Conservation (phyloP, 2,797 vertebrate species). For the Peromyscus attwateri region DNA sequence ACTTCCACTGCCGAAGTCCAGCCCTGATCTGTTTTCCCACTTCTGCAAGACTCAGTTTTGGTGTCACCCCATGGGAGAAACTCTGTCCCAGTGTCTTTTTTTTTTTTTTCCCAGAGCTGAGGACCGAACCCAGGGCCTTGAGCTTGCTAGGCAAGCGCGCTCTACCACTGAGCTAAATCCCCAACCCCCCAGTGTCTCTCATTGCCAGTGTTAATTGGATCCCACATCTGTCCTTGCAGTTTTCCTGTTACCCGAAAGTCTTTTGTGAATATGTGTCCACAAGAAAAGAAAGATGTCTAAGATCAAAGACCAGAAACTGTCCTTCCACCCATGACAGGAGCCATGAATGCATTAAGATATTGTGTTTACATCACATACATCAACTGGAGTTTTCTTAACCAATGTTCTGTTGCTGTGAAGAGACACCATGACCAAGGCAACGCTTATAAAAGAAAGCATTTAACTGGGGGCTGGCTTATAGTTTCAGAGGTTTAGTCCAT, state of each 20-base stretch:
- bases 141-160: too few species aligned
- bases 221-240: neutral
- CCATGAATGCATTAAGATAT: neutral
- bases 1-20: neutral
- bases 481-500: neutral
- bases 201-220: neutral
- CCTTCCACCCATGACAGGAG: neutral
- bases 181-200: neutral
- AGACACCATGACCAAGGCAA: neutral
- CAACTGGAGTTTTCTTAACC: neutral
- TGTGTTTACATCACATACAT: neutral
- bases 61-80: neutral
- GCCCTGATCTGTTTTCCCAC: neutral
- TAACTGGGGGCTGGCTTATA: neutral
- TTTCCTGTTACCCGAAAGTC: neutral
- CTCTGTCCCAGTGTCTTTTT: too few species aligned
- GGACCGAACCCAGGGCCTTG: too few species aligned
- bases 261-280: neutral
- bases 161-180: too few species aligned
- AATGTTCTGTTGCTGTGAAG: neutral
- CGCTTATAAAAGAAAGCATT: neutral
- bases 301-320: neutral
- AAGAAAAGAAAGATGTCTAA: constrained; percentile 28
- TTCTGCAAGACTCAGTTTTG: neutral
- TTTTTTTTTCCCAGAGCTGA: too few species aligned